Percentiles rank a stretch among this genome's conserved stretches.
These are phyloP conservation scores for Drosophila lacertosa DNA, from an alignment of 1,140 invertebrate genomes.

Conservation along the genomic window DNA sequence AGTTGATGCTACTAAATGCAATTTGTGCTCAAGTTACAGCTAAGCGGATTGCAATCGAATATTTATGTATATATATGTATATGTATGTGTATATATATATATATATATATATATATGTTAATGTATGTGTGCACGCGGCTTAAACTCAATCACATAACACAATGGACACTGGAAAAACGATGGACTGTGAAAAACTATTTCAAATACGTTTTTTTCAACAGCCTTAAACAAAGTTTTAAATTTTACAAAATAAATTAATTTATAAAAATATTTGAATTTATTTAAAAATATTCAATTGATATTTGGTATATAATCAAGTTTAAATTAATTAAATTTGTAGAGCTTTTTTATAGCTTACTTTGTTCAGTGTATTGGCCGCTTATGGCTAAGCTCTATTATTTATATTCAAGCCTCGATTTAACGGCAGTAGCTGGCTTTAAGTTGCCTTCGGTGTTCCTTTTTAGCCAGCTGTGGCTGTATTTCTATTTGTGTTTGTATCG, in stretches of 20 bases:
- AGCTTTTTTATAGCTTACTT: not conserved
- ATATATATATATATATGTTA: not conserved
- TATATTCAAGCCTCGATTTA: slow-evolving; percentile 15
- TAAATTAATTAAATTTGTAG: not conserved
- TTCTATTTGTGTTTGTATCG: not conserved
- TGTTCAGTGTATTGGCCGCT: slow-evolving; percentile 1
- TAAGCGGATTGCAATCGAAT: slow-evolving; percentile 78
- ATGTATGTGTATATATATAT: too few relatives aligned
- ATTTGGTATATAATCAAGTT: too few relatives aligned
- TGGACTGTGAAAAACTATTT: not conserved
- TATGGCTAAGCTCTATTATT: slow-evolving; percentile 1
- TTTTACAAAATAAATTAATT: not conserved
- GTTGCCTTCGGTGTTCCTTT: slow-evolving; percentile 4
- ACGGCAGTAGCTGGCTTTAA: slow-evolving; percentile 6
- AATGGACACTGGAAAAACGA: not conserved
- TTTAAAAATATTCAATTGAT: too few relatives aligned
- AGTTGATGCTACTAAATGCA: slow-evolving; percentile 57
- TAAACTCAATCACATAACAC: slow-evolving; percentile 5
- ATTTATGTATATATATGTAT: slow-evolving; percentile 57
- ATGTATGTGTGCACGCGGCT: slow-evolving; percentile 25
- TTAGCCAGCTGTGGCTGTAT: slow-evolving; percentile 2
- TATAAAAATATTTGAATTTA: too few relatives aligned
- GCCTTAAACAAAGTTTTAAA: not conserved
- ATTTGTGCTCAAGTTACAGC: slow-evolving; percentile 74
- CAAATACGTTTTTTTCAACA: slow-evolving; percentile 1